Percentiles rank a stretch among this genome's conserved stretches.
Evolutionary conservation across 2,797 vertebrate species (phyloP).

Genomic region (Anguilla megastoma): DNA sequence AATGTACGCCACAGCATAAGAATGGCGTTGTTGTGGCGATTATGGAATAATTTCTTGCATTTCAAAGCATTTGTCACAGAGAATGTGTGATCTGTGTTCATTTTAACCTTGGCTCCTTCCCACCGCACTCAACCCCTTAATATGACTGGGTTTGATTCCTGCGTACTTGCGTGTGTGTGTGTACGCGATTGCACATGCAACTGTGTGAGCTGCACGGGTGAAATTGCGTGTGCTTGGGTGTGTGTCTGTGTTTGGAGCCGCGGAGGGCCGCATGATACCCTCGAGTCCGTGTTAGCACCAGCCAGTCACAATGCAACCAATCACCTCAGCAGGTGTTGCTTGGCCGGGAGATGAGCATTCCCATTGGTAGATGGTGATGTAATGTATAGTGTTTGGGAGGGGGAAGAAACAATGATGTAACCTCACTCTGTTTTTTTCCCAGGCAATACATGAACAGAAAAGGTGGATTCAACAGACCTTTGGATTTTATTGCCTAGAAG

Average conservation of each 20-base stretch:
- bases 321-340: conserved; percentile 74
- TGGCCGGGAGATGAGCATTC: conserved; percentile 62
- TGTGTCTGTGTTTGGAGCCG: conserved; percentile 17
- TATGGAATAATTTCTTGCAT: neutral
- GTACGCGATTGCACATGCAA: neutral
- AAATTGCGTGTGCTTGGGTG: neutral
- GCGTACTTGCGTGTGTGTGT: neutral
- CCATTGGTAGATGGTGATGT: conserved; percentile 78
- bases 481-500: conserved; percentile 94
- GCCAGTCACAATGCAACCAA: conserved; percentile 65
- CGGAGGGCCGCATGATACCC: conserved; percentile 28
- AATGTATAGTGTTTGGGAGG: conserved; percentile 74
- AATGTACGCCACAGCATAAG: neutral
- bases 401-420: conserved; percentile 75
- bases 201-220: neutral
- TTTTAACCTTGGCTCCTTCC: conserved; percentile 7
- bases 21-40: neutral
- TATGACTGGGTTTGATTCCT: neutral
- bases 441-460: conserved; percentile 99
- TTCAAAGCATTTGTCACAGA: neutral
- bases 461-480: conserved; percentile 97
- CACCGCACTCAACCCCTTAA: neutral
- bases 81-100: neutral
- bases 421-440: conserved; percentile 60
- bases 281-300: conserved; percentile 47